phyloP scores from a whole-genome alignment of 1,140 invertebrate species.

The Papilio machaon region DNA sequence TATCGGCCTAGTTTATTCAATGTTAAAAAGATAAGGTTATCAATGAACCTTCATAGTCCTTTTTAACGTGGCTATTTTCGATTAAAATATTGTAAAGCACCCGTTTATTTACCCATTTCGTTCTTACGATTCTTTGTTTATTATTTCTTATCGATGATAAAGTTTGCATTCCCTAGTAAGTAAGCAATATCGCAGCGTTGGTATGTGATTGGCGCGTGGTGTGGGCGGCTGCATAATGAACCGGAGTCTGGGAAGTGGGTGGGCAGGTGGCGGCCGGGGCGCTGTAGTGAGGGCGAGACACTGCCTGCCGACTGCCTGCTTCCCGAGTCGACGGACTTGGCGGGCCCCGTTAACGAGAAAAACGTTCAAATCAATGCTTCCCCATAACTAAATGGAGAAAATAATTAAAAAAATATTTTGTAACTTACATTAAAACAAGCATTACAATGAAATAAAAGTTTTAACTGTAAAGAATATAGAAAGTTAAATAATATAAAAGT shows the following conservation, averaged over 20 bases:
- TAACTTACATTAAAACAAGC: too few relatives aligned
- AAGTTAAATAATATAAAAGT: too few relatives aligned
- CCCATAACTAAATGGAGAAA: background rate
- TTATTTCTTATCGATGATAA: slow-evolving; percentile 8
- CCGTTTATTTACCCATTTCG: too few relatives aligned
- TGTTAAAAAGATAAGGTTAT: too few relatives aligned
- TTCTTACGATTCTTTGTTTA: background rate
- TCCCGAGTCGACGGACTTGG: slow-evolving; percentile 39
- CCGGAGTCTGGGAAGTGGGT: slow-evolving; percentile 48
- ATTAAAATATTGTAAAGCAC: too few relatives aligned
- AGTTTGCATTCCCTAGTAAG: slow-evolving; percentile 62
- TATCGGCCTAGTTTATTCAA: too few relatives aligned
- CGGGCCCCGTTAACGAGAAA: background rate
- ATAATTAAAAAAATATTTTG: too few relatives aligned
- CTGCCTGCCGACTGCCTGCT: slow-evolving; percentile 10
- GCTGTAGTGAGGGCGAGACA: slow-evolving; percentile 44
- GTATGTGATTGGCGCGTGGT: slow-evolving; percentile 75
- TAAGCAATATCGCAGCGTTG: slow-evolving; percentile 73
- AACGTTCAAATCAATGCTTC: background rate
- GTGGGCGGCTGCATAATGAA: slow-evolving; percentile 78
- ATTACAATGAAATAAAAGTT: too few relatives aligned
- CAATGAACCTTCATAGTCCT: too few relatives aligned
- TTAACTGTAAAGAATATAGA: too few relatives aligned
- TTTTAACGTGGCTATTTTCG: too few relatives aligned
- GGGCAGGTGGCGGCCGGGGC: slow-evolving; percentile 38